Evolutionary conservation across 2,797 vertebrate species (phyloP), one percentile per base, ranked within the genome.

Genomic region (Pachyuromys duprasi): DNA sequence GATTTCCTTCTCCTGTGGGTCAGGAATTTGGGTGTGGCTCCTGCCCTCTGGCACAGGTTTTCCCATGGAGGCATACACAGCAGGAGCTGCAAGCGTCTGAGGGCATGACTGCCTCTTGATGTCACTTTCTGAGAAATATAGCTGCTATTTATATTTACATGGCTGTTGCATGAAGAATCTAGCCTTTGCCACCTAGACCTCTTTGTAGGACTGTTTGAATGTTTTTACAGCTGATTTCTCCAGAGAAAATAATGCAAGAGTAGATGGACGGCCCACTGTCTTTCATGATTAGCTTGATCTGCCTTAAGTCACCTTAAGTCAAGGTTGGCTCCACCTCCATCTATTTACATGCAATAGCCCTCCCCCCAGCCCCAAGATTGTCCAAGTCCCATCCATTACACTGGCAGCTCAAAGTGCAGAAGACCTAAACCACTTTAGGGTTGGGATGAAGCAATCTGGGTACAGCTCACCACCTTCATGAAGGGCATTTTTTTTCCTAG

Each of bases 301-400:
- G 80, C 39, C n/a, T 65, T 76, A 33, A 92, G 72, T 83, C 62
- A 63, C 0, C n/a, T n/a, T n/a, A n/a, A n/a, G n/a, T n/a, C 74
- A 39, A 81, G 70, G 45, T 60, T 79, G 36, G 53, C 36, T 89
- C 69, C 69, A 63, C 17, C 17, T 20, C n/a, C n/a, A 90, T 0
- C 62, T 69, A 94, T 70, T 90, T 82, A 78, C 12, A 67, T 22
- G 63, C 49, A 87, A 18, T 49, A 49, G 49, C 49, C 45, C n/a
- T n/a, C 53, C 53, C 53, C 8, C 53, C 53, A 9, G 53, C 53
- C 53, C 69, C 69, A 36, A 57, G 17, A 75, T 26, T 33, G 78
- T 65, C 90, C 69, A 42, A 89, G 45, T 88, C 69, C 91, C n/a
- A 95, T 65, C 18, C 49, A 65, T 86, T 86, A 89, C 4, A 69